A percentile compares a stretch with the other conserved stretches of the same genome.
Conservation (phyloP, 2,113 vertebrate genomes). For the Osmerus mordax region DNA sequence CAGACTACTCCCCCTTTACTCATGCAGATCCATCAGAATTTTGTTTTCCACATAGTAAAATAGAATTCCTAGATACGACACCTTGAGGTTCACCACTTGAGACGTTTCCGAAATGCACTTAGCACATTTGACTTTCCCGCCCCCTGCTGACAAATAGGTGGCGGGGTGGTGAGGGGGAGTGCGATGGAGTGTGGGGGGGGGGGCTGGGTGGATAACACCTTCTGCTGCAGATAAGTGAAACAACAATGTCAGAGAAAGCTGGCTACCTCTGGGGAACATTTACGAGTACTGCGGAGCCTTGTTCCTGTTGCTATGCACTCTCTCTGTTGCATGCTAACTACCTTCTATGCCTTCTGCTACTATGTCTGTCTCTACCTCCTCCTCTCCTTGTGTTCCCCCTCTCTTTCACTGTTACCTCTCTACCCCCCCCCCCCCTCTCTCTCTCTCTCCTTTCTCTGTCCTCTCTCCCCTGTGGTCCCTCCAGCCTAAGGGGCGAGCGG, state of each 20-base stretch:
- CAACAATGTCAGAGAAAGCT: constrained; percentile 25
- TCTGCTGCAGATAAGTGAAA: constrained; percentile 37
- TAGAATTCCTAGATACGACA: constrained; percentile 29
- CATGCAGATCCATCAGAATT: background rate
- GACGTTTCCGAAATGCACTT: constrained; percentile 38
- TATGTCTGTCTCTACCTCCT: background rate
- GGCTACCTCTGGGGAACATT: constrained; percentile 23
- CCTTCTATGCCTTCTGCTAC: constrained; percentile 11
- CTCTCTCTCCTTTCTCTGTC: constrained; percentile 10
- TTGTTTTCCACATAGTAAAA: background rate
- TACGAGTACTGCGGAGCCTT: constrained; percentile 29
- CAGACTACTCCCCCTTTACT: background rate
- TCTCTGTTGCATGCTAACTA: constrained; percentile 31
- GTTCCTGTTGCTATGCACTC: constrained; percentile 14
- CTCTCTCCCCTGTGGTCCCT: constrained; percentile 26
- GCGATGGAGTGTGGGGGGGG: constrained; percentile 16
- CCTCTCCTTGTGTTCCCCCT: background rate
- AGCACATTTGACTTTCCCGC: constrained; percentile 41
- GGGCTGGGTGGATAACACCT: constrained; percentile 34
- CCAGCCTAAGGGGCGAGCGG: constrained; percentile 83
- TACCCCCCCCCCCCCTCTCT: constrained; percentile 29
- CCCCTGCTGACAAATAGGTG: constrained; percentile 45
- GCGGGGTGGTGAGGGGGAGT: constrained; percentile 20
- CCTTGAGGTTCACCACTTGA: constrained; percentile 4
- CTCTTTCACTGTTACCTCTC: no score